A percentile compares a stretch with the other conserved stretches of the same genome.
Conservation (phyloP, 1,140 invertebrate species). For the Glossosoma conforme region DNA sequence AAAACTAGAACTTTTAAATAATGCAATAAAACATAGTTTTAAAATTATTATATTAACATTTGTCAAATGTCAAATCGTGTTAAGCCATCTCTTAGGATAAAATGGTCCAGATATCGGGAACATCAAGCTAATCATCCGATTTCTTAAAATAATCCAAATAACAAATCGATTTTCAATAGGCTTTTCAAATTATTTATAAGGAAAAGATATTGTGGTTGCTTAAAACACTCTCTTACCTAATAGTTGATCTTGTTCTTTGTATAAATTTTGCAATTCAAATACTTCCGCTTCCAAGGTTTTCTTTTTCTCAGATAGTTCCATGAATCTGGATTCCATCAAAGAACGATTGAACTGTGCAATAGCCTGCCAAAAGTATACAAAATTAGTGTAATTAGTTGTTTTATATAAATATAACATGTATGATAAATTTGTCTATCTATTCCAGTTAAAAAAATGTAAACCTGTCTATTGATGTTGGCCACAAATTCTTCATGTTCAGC, state of each 20-base stretch:
- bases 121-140: too few species aligned
- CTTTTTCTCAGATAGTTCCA: constrained; percentile 13
- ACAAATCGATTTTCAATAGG: too few species aligned
- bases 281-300: constrained; percentile 16
- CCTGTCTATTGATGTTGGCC: constrained; percentile 30
- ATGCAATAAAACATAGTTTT: too few species aligned
- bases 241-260: constrained; percentile 24
- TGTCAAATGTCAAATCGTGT: too few species aligned
- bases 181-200: too few species aligned
- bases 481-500: constrained; percentile 29
- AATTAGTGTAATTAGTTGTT: background rate
- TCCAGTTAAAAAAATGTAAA: constrained; percentile 1
- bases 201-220: too few species aligned
- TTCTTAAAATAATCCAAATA: too few species aligned
- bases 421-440: background rate
- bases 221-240: constrained; percentile 17
- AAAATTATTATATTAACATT: too few species aligned
- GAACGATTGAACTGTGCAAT: constrained; percentile 14
- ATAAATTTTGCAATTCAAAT: constrained; percentile 13
- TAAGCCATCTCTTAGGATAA: too few species aligned
- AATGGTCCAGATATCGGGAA: too few species aligned
- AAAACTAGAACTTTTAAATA: too few species aligned
- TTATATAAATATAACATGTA: background rate
- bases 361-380: constrained; percentile 10
- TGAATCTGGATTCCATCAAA: constrained; percentile 12